Evolutionary conservation across 2,113 vertebrate species (phyloP).

Genomic region (Forbesichthys papilliferus): DNA sequence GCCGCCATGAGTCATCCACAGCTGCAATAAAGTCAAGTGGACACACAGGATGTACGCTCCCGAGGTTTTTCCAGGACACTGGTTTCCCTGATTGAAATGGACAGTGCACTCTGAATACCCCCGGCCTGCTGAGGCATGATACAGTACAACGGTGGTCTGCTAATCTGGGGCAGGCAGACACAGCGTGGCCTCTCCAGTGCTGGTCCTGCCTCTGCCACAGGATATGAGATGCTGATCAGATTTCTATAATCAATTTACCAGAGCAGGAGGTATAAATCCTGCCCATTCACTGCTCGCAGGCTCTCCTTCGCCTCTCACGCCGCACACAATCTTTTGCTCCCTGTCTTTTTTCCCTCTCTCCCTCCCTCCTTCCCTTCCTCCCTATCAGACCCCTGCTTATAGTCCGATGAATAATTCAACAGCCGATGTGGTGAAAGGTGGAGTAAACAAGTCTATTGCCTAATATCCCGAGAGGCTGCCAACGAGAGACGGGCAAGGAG

Average conservation of each 20-base stretch:
- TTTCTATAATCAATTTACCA: constrained; percentile 80
- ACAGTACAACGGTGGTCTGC: constrained; percentile 48
- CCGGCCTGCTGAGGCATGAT: constrained; percentile 52
- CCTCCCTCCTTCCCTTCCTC: constrained; percentile 35
- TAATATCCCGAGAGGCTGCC: constrained; percentile 80
- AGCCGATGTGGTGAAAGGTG: constrained; percentile 82
- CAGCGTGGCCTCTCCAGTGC: constrained; percentile 51
- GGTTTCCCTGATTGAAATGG: constrained; percentile 33
- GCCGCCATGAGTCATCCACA: neutral
- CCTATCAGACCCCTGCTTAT: constrained; percentile 66
- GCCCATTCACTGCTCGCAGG: constrained; percentile 60
- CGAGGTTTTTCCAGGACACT: constrained; percentile 43
- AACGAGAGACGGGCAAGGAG: constrained; percentile 53
- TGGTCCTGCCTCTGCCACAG: constrained; percentile 45
- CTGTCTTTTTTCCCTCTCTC: constrained; percentile 25
- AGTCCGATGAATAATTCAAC: constrained; percentile 82
- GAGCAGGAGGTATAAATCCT: constrained; percentile 76
- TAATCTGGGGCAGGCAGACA: constrained; percentile 66
- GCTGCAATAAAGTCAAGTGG: constrained; percentile 13
- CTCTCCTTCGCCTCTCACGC: constrained; percentile 15
- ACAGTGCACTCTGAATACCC: constrained; percentile 49
- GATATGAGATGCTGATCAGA: constrained; percentile 75
- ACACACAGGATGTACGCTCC: constrained; percentile 44
- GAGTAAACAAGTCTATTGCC: constrained; percentile 84
- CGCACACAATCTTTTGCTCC: constrained; percentile 5